Percentiles rank a stretch among this genome's conserved stretches.
Conservation (phyloP, 2,888 invertebrate species). For the Spodoptera littoralis region DNA sequence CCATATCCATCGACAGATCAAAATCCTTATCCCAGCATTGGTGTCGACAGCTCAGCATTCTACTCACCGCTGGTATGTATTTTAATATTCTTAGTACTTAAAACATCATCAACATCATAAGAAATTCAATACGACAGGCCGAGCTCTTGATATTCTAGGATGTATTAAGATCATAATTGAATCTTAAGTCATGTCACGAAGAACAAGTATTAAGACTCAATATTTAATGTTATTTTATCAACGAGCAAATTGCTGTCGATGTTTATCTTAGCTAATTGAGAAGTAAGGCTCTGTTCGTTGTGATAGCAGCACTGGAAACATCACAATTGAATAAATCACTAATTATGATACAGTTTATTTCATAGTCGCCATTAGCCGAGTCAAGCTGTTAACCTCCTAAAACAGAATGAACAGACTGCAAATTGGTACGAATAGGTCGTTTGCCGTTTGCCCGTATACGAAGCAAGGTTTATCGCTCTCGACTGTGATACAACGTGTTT, state of each 20-base stretch:
- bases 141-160: conserved; percentile 22
- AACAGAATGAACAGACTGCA: conserved; percentile 70
- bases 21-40: conserved; percentile 97
- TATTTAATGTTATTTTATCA: conserved; percentile 45
- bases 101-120: conserved; percentile 6
- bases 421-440: conserved; percentile 84
- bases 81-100: conserved; percentile 15
- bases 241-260: conserved; percentile 47
- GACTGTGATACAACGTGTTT: conserved; percentile 78
- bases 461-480: conserved; percentile 84
- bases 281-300: conserved; percentile 33
- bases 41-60: conserved; percentile 97
- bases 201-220: conserved; percentile 34
- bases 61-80: conserved; percentile 97
- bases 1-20: conserved; percentile 97
- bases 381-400: conserved; percentile 59
- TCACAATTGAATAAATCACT: conserved; percentile 27
- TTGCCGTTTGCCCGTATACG: conserved; percentile 79
- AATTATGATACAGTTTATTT: conserved; percentile 64
- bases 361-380: conserved; percentile 47
- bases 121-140: not conserved
- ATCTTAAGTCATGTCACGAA: conserved; percentile 24
- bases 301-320: conserved; percentile 28
- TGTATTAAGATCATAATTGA: conserved; percentile 31
- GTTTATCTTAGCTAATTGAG: conserved; percentile 51